Evolutionary conservation across 2,888 invertebrate species (phyloP).

Genomic region (Synanthedon formicaeformis): DNA sequence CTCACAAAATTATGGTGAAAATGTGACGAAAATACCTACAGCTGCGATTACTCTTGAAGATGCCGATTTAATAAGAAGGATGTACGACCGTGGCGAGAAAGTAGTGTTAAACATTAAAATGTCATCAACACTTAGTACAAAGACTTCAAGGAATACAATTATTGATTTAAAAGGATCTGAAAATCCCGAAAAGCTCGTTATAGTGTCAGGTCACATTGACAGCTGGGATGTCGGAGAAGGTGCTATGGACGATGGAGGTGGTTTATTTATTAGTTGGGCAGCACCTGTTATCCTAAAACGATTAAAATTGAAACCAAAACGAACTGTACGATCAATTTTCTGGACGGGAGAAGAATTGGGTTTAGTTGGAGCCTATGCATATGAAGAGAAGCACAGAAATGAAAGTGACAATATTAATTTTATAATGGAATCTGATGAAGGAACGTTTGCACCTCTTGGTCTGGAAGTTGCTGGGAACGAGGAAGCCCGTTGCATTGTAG

Average conservation of each 20-base stretch:
- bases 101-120: constrained; percentile 71
- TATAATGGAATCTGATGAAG: constrained; percentile 86
- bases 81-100: constrained; percentile 67
- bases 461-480: constrained; percentile 74
- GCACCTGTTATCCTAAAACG: constrained; percentile 75
- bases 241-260: constrained; percentile 89
- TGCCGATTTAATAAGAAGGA: constrained; percentile 77
- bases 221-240: constrained; percentile 91
- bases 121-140: constrained; percentile 70
- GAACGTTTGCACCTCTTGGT: constrained; percentile 82
- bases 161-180: constrained; percentile 74
- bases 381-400: constrained; percentile 70
- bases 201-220: constrained; percentile 87
- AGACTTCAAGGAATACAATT: constrained; percentile 78
- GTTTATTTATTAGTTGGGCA: constrained; percentile 83
- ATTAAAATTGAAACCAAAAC: constrained; percentile 74
- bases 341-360: constrained; percentile 88
- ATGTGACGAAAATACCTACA: constrained; percentile 75
- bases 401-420: constrained; percentile 75
- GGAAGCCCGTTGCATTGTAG: constrained; percentile 74
- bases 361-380: constrained; percentile 74
- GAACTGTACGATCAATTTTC: constrained; percentile 80
- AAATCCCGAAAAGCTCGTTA: constrained; percentile 66
- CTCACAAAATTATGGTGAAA: constrained; percentile 71
- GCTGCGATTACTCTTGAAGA: constrained; percentile 84